Percentiles rank a stretch among this genome's conserved stretches.
phyloP scores from a whole-genome alignment of 2,113 vertebrate species.

The Pachypanchax playfairii region DNA sequence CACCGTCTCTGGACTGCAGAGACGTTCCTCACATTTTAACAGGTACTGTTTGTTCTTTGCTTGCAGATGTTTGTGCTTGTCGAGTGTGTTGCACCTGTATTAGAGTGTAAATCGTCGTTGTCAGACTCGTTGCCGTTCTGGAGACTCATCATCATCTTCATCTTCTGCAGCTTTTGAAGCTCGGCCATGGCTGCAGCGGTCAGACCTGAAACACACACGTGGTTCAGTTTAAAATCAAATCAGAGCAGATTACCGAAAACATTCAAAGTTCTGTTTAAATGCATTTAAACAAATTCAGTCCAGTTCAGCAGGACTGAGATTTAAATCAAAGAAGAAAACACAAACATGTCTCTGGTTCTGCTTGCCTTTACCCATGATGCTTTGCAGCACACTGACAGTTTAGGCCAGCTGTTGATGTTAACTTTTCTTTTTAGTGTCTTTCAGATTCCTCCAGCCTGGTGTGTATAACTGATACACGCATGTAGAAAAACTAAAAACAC shows the following conservation, averaged over 20 bases:
- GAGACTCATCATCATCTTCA: constrained; percentile 79
- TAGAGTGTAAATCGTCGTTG: constrained; percentile 75
- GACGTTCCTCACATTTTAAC: background rate
- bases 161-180: constrained; percentile 76
- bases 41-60: background rate
- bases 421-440: constrained; percentile 39
- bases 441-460: constrained; percentile 41
- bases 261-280: too few relatives aligned
- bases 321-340: too few relatives aligned
- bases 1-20: background rate
- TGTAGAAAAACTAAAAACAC: constrained; percentile 9
- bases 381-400: constrained; percentile 22
- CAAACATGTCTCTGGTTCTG: constrained; percentile 1
- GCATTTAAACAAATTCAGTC: too few relatives aligned
- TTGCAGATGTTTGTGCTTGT: background rate
- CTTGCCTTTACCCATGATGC: constrained; percentile 53
- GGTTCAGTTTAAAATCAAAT: background rate
- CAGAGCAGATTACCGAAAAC: background rate
- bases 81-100: constrained; percentile 53
- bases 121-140: constrained; percentile 76
- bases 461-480: constrained; percentile 41
- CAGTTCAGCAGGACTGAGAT: too few relatives aligned
- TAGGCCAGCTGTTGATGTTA: constrained; percentile 19
- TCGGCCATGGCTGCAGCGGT: constrained; percentile 75
- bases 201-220: constrained; percentile 54